Percentiles rank a stretch among this genome's conserved stretches.
Evolutionary conservation across 2,797 vertebrate genomes (phyloP).

Genomic region (Lithobates sylvaticus): DNA sequence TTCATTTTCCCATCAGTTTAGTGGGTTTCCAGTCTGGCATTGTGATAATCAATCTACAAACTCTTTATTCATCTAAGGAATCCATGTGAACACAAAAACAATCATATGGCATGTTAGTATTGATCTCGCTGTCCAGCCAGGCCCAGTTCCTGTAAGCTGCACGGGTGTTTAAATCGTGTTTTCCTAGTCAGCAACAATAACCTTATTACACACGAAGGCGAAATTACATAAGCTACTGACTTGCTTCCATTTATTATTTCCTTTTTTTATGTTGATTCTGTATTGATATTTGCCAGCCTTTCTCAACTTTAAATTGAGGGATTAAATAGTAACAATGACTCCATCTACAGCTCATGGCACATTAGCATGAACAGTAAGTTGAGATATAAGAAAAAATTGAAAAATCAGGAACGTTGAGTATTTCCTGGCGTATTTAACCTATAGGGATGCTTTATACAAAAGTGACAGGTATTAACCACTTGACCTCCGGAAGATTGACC

Average conservation of each 20-base stretch:
- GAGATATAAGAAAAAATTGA: too few species aligned
- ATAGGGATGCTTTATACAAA: too few species aligned
- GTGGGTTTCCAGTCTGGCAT: conserved; percentile 30
- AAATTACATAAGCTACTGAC: background rate
- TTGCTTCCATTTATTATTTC: background rate
- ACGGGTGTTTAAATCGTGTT: conserved; percentile 37
- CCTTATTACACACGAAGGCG: conserved; percentile 15
- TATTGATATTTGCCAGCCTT: too few species aligned
- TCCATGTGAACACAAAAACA: conserved; percentile 55
- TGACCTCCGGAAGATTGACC: too few species aligned
- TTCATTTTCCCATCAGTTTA: conserved; percentile 43
- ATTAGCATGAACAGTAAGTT: too few species aligned
- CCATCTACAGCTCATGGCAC: too few species aligned
- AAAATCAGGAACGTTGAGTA: too few species aligned
- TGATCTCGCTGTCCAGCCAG: conserved; percentile 43
- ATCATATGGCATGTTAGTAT: conserved; percentile 55
- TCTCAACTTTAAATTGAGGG: too few species aligned
- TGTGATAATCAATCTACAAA: conserved; percentile 39
- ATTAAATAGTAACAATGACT: too few species aligned
- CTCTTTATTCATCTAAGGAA: conserved; percentile 51
- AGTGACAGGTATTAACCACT: too few species aligned
- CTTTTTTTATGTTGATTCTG: too few species aligned
- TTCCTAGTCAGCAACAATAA: conserved; percentile 47
- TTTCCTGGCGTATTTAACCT: too few species aligned
- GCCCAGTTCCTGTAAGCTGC: conserved; percentile 33